Evolutionary conservation across 2,113 vertebrate genomes (phyloP), one percentile per base, ranked within the genome.

Genomic region (Ictalurus furcatus): DNA sequence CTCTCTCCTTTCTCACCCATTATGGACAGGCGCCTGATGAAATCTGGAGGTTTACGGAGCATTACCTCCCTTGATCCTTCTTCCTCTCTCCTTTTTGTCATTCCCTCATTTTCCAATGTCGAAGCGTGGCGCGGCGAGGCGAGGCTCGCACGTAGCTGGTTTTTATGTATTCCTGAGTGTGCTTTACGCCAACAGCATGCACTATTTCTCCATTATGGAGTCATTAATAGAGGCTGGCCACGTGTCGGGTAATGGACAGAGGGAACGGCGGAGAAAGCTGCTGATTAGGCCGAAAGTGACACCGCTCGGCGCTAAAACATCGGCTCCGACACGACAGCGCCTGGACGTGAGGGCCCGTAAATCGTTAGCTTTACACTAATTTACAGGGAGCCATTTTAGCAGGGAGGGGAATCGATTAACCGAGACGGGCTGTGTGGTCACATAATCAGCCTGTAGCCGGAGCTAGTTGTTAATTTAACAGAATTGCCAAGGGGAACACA

Each of bases 171-270:
- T 91, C 93, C 94, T 93, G 93, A 93, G 93, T 88, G 90, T 94
- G 95, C 94, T 96, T 96, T 96, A 96, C 94, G 95, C 95, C 94
- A 93, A 94, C 93, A 92, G 93, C 92, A 92, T 95, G 95, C 94
- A 95, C 93, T 95, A 96, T 96, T 96, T 97, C 96, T 96, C 97
- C 96, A 97, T 97, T 96, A 97, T 95, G 94, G 95, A 94, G 95
- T 96, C 96, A 96, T 97, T 97, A 97, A 98, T 96, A 97, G 96
- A 90, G 91, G 88, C 88, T 91, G 94, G 94, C 93, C 95, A 91
- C 61, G 92, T 90, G 92, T 93, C 93, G 92, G 85, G 94, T 93
- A 94, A 94, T 94, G 94, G 92, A 93, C 90, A 93, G 94, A 94
- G 96, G 96, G 96, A 79, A 87, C 95, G 90, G 94, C 95, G 95